Percentiles rank a stretch among this genome's conserved stretches.
Conservation (phyloP, 1,140 invertebrate genomes). For the Drosophila asahinai region DNA sequence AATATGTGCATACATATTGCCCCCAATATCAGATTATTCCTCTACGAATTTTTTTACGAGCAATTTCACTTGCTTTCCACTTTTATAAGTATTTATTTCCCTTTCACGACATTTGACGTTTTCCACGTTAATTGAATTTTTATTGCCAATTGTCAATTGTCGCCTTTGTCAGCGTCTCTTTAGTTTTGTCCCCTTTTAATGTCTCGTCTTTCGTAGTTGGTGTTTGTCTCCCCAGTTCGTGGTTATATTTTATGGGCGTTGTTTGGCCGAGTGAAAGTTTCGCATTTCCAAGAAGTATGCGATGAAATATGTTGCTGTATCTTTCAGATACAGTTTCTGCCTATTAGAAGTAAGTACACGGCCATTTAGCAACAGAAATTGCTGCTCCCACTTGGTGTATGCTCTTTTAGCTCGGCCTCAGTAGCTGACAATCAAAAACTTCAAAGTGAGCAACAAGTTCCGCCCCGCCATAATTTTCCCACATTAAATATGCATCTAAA, state of each 20-base stretch:
- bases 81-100: conserved; percentile 31
- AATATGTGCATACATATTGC: no score
- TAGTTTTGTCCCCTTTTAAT: conserved; percentile 20
- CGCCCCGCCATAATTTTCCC: conserved; percentile 66
- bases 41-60: background rate
- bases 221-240: conserved; percentile 11
- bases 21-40: background rate
- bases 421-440: conserved; percentile 43
- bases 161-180: conserved; percentile 18
- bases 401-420: conserved; percentile 19
- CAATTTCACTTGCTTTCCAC: conserved; percentile 38
- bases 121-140: conserved; percentile 71
- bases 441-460: conserved; percentile 60
- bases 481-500: conserved; percentile 71
- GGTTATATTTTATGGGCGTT: conserved; percentile 64
- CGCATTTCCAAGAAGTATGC: conserved; percentile 62
- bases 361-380: conserved; percentile 36
- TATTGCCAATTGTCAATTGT: conserved; percentile 76
- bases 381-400: conserved; percentile 10
- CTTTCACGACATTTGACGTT: conserved; percentile 43
- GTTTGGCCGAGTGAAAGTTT: conserved; percentile 72
- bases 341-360: conserved; percentile 60
- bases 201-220: conserved; percentile 14
- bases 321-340: conserved; percentile 35
- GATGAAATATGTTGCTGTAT: conserved; percentile 25